Base-by-base conservation (phyloP, 2,797 vertebrate genomes). In the Gadopsis bispinosus region DNA sequence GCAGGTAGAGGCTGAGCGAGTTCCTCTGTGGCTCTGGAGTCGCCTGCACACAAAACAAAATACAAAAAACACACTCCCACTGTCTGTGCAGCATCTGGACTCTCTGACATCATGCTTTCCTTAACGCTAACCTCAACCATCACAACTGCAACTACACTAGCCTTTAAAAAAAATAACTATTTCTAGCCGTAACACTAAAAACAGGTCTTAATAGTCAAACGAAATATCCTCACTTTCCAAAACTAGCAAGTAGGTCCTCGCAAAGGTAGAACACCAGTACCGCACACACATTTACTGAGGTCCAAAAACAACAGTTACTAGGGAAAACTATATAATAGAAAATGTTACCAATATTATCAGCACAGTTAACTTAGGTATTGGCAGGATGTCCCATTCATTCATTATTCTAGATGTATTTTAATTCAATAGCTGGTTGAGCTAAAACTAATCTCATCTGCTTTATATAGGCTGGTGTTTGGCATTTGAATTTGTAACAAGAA, bases 1-100 rank as follows among this genome's bases (percentile, higher is more conserved):
- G 79, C 84, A 87, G 79, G 85, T 87, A 20, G 77, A 88, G 69
- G 76, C 81, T 66, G 68, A 79, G 67, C 12, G 56, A 66, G 19
- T 51, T 78, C 54, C 80, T 73, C 56, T 0, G 69, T 55, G 47
- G 17, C 66, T 51, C 54, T 4, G 16, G 20, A 45, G 56, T 31
- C 10, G 5, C 43, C 73, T 72, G 54, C 64, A 47, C 72, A 76
- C 55, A n/a, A 85, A 71, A 85, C 79, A 85, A 74, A 35, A 79
- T 71, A 68, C 53, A n/a, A 55, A 55, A 65, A 35, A 70, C 35
- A 65, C 60, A 72, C 75, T n/a, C n/a, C 60, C 17, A 51, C 10
- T 39, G 22, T 12, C 9, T n/a, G 7, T 2, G 45, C 59, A 3
- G 13, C 12, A 19, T 64, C 66, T 73, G 33, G 20, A 39, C 31